These are phyloP conservation scores for Podilymbus podiceps DNA, from an alignment of 2,113 vertebrate species.

Conservation along the genomic window DNA sequence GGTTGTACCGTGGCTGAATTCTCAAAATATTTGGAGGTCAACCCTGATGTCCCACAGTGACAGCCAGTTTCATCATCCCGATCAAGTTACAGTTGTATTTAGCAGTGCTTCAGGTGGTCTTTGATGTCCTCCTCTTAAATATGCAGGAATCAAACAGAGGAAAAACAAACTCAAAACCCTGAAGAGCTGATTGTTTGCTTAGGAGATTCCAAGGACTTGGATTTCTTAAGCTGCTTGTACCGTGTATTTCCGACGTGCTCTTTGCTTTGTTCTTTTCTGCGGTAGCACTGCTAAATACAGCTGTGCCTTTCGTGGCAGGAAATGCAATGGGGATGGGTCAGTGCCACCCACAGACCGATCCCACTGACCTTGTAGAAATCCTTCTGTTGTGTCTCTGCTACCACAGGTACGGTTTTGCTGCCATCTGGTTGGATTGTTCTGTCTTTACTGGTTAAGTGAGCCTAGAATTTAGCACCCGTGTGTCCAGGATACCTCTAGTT, in stretches of 20 bases:
- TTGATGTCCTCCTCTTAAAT: not conserved
- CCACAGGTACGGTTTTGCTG: not conserved
- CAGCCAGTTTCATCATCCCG: not conserved
- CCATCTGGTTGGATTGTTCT: not conserved
- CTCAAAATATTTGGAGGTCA: not conserved
- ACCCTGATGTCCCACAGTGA: not conserved
- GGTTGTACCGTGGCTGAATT: not conserved
- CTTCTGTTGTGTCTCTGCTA: not conserved
- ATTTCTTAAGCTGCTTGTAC: not conserved
- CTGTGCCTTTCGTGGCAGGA: not conserved
- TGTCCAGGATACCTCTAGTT: not conserved
- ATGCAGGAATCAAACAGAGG: not conserved
- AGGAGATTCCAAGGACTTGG: not conserved
- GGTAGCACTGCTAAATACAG: not conserved
- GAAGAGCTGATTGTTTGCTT: not conserved
- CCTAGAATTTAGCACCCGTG: not conserved
- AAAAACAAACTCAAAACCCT: not conserved
- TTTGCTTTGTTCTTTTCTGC: not conserved
- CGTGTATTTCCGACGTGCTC: rapidly evolving
- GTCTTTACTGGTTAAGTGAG: not conserved
- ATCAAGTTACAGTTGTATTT: not conserved
- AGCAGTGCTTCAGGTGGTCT: not conserved
- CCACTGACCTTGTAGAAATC: not conserved
- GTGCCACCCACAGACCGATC: not conserved
- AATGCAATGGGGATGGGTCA: not conserved